Evolutionary conservation across 2,888 invertebrate species (phyloP), one percentile per base, ranked within the genome.

Genomic region (Ischnus inquisitorius): DNA sequence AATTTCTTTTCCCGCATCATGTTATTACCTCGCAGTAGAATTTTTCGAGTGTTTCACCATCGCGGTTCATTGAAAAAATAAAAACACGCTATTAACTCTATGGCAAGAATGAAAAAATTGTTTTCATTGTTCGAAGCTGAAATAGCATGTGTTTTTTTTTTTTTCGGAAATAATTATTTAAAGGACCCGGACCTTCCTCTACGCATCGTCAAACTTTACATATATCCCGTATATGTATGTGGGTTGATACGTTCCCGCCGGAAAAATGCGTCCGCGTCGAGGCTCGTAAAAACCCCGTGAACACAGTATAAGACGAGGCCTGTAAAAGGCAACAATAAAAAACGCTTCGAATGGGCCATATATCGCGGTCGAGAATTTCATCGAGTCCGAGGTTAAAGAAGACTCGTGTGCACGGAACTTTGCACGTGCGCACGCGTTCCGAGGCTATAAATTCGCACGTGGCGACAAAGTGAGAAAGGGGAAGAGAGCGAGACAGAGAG

Each of bases 371-470:
- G 46, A n/a, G 28, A 48, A 16, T 25, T 28, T 48, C 48, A 28
- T 46, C 54, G 28, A 28, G n/a, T 14, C 46, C 28, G 46, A 16
- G 25, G 68, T 25, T 19, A 19, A 22, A n/a, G 28, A 48, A 48
- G 46, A 22, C 25, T 68, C 65, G 48, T 25, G 48, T 25, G 46
- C 16, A 68, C 25, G 68, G 25, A 16, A 68, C 43, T 65, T 39
- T 41, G 65, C 65, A 68, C 54, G 54, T 68, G 43, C 48, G 68
- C n/a, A 12, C n/a, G 28, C 48, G 46, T 3, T 62, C 22, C 28
- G 34, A 19, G 8, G 51, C 46, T 28, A 39, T 41, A 19, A 51
- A 54, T 54, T 54, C 54, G 54, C 54, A 54, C 54, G 54, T 54
- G 22, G 19, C 54, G 54, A 54, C 22, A 19, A 54, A 22, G 54